Base-by-base conservation (phyloP, 2,888 invertebrate species). In the Cryptus viduatorius region DNA sequence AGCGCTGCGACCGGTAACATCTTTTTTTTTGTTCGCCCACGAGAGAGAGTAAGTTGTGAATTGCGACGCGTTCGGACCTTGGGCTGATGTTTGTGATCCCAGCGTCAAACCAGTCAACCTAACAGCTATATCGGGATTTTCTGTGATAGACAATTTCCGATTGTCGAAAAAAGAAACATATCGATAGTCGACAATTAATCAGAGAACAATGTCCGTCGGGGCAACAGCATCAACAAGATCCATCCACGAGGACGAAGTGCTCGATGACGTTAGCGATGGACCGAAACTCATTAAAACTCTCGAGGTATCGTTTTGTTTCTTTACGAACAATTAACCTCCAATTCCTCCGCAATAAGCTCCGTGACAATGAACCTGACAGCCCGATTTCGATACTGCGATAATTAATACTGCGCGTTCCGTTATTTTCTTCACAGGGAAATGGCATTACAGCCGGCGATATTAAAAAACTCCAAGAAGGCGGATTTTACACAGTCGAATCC, bases 401-500 rank as follows among this genome's bases (percentile, higher is more conserved):
- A 24, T 24, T 12, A 4, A 12, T 24, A 56, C 8, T 12, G 10
- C 10, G 1, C 19, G 56, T 3, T 56, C n/a, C 19, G 19, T 24
- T 2, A 65, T 68, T 48, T 19, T 84, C 84, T 88, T 91, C 93
- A 29, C 89, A 99, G 98, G 97, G 97, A 14, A 97, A 97, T 95
- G 99, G 99, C 42, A 98, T 99, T 72, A 97, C 97, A 86, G 95
- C 97, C 4, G 96, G 96, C 2, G 99, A 99, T 93, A 96, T 99
- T 1, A 98, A 98, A 93, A 98, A 98, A 92, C 94, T 99, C 50
- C 96, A 97, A 92, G 99, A 99, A 91, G 97, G 97, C 16, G 99
- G 99, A 0, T 98, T 96, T 91, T 96, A 98, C 92, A 99, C 99
- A 0, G 97, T 99, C 0, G 99, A 99, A 92, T 96, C 99, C 0